Evolutionary conservation across 2,797 vertebrate species (phyloP).

Genomic region (Carduelis carduelis): DNA sequence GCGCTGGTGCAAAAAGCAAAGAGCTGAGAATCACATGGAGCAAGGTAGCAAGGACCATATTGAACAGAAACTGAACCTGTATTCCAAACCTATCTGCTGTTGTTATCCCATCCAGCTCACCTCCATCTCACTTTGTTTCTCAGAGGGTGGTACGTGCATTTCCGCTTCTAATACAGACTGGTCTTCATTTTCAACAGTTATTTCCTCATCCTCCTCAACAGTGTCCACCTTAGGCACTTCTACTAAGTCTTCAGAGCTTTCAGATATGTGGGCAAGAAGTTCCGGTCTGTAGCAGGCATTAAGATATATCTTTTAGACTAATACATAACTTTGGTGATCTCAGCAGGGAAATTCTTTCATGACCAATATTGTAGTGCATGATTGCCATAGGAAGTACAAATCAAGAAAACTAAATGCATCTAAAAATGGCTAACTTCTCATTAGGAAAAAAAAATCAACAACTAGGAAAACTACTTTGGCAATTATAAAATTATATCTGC

Average conservation of each 20-base stretch:
- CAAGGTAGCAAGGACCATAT: not conserved
- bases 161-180: not conserved
- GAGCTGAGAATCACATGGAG: not conserved
- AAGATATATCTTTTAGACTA: not conserved
- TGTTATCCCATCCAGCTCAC: not conserved
- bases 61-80: not conserved
- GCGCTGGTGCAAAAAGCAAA: not conserved
- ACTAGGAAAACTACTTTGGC: not conserved
- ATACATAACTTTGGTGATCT: not conserved
- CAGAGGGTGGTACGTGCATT: not conserved
- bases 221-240: conserved; percentile 42
- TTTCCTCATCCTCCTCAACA: conserved; percentile 36
- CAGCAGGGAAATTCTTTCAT: not conserved
- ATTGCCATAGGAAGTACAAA: not conserved
- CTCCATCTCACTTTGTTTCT: conserved; percentile 63
- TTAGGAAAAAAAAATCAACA: not conserved
- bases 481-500: not conserved
- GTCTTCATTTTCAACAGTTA: not conserved
- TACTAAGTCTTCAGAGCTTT: conserved; percentile 61
- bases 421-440: not conserved
- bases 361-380: not conserved
- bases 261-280: not conserved
- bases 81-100: not conserved
- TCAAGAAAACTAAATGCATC: not conserved
- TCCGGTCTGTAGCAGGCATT: conserved; percentile 55